Base-by-base conservation (phyloP, 2,113 vertebrate species). In the Tonatia bakeri region DNA sequence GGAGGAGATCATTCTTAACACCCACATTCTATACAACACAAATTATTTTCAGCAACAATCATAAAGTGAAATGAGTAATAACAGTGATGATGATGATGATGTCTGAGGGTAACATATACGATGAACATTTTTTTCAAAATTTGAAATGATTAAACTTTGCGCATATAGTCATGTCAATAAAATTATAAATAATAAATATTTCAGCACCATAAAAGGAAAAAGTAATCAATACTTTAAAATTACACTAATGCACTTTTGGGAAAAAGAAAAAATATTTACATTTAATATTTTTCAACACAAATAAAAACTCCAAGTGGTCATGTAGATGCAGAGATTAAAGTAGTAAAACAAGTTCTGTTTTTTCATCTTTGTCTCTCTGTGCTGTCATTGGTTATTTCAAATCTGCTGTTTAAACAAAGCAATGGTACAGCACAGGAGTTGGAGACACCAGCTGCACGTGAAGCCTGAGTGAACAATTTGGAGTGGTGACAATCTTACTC, bases 31-130 rank as follows among this genome's bases (percentile, higher is more conserved):
- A 9, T 38, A 70, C n/a, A 89, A 38, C 36, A 87, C 79, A 83
- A 86, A 38, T 64, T 40, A 87, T 93, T 94, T 73, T 87, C 64
- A 91, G 61, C 61, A 91, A 38, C 40, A 88, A 54, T 75, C 89
- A 69, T 54, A 72, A 85, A 85, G 50, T 13, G 15, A 96, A 91
- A 81, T 1, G 61, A 84, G 69, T 87, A 86, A 86, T 65, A 70
- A 61, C 4, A 86, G 38, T 38, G 56, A 69, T n/a, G 45, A 38
- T 50, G 36, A 43, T 24, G 28, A n/a, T 72, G 13, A 43, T 24
- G 40, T 61, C 24, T 61, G 45, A 16, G 69, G 40, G 28, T 45
- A 40, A 6, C 8, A 31, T 50, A 54, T 6, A 54, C 54, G 47
- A 14, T 50, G 54, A 73, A 82, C 81, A 33, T 45, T 73, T 93